These are phyloP conservation scores for Cheilosia impressa DNA, from an alignment of 2,888 invertebrate species.

Conservation along the genomic window DNA sequence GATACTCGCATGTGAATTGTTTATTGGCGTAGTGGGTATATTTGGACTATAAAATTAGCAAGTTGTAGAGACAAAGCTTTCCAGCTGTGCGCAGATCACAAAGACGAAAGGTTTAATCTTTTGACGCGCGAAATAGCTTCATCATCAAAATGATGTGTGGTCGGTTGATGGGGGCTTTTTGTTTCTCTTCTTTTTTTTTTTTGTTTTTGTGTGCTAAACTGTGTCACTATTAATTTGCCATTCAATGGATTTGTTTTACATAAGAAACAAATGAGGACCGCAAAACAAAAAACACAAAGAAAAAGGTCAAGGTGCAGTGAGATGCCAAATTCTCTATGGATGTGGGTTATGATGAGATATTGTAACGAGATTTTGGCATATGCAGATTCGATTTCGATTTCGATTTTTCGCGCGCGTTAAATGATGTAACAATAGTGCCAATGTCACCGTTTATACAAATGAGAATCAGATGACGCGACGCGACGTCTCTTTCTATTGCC, in stretches of 20 bases:
- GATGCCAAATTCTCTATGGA: constrained; percentile 48
- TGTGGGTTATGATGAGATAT: constrained; percentile 22
- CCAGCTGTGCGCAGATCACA: constrained; percentile 45
- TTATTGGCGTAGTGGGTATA: constrained; percentile 28
- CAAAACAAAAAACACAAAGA: constrained; percentile 3
- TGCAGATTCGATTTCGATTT: constrained; percentile 46
- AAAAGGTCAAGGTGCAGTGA: constrained; percentile 70
- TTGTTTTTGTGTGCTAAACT: constrained; percentile 24
- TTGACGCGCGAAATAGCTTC: constrained; percentile 47
- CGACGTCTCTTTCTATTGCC: constrained; percentile 7
- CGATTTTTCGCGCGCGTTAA: constrained; percentile 4
- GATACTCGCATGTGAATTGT: constrained; percentile 10
- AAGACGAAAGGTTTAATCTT: constrained; percentile 65
- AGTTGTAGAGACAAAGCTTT: constrained; percentile 12
- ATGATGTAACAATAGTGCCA: constrained; percentile 61
- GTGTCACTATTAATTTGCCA: constrained; percentile 61
- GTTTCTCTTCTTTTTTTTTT: too few species aligned
- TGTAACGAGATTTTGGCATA: constrained; percentile 9
- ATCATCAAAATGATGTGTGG: constrained; percentile 53
- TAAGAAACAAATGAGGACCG: constrained; percentile 26
- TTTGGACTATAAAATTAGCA: constrained; percentile 64
- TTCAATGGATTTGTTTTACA: constrained; percentile 53
- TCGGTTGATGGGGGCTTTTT: constrained; percentile 34
- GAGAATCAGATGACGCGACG: constrained; percentile 29
- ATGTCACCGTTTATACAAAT: constrained; percentile 53